Evolutionary conservation across 1,140 invertebrate species (phyloP).

Genomic region (Drosophila hydei): DNA sequence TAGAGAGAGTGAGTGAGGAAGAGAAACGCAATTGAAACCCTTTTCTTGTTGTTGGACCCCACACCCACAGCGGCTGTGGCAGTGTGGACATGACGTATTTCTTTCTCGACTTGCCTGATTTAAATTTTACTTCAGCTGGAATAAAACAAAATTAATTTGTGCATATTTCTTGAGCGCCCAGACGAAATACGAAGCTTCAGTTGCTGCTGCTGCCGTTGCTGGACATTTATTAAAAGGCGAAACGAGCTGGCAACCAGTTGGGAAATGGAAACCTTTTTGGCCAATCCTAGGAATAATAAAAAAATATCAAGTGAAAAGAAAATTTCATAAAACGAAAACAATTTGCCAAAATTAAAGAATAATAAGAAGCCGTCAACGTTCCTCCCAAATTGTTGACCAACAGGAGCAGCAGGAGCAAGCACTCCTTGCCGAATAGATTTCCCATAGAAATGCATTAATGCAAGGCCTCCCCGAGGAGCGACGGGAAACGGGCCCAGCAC

Average conservation of each 20-base stretch:
- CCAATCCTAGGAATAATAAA: conserved; percentile 70
- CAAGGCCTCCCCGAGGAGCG: conserved; percentile 41
- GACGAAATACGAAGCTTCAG: conserved; percentile 71
- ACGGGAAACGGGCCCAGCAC: conserved; percentile 65
- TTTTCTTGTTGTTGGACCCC: conserved; percentile 66
- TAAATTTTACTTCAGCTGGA: conserved; percentile 78
- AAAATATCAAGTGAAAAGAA: conserved; percentile 71
- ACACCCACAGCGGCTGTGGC: conserved; percentile 3
- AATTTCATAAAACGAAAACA: conserved; percentile 83
- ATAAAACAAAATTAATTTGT: conserved; percentile 82
- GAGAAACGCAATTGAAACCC: conserved; percentile 57
- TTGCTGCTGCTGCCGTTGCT: conserved; percentile 40
- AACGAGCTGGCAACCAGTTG: conserved; percentile 52
- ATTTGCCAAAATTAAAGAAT: conserved; percentile 82
- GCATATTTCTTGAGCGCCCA: conserved; percentile 79
- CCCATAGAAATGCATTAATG: conserved; percentile 64
- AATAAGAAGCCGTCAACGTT: conserved; percentile 63
- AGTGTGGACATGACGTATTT: conserved; percentile 73
- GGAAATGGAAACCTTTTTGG: conserved; percentile 76
- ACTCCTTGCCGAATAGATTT: conserved; percentile 31
- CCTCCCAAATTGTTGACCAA: conserved; percentile 7
- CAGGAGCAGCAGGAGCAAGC: conserved; percentile 1
- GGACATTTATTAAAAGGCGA: conserved; percentile 79
- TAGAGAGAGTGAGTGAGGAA: not conserved
- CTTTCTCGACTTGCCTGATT: conserved; percentile 62